Evolutionary conservation across 2,797 vertebrate species (phyloP).

Genomic region (Gymnoscopelus braueri): DNA sequence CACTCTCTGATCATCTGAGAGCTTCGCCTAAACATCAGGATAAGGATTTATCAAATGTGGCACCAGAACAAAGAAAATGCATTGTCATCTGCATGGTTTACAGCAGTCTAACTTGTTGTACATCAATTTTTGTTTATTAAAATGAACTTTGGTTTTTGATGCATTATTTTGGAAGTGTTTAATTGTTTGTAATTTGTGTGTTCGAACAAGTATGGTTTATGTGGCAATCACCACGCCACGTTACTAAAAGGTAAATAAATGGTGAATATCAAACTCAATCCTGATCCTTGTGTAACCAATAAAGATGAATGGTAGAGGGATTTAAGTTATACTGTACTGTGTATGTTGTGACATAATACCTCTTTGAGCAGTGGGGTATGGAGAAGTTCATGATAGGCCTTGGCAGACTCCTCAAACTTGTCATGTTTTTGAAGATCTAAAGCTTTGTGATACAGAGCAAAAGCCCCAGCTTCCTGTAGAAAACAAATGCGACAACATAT

Average conservation of each 20-base stretch:
- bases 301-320: neutral
- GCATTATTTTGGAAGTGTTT: too few species aligned
- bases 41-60: neutral
- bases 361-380: slow-evolving; percentile 94
- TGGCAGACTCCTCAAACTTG: slow-evolving; percentile 93
- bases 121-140: too few species aligned
- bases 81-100: neutral
- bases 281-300: neutral
- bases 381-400: slow-evolving; percentile 94
- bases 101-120: too few species aligned
- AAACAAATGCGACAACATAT: slow-evolving; percentile 1
- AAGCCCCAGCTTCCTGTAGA: slow-evolving; percentile 94
- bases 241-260: too few species aligned
- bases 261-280: too few species aligned
- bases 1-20: slow-evolving; percentile 92
- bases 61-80: neutral
- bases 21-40: slow-evolving; percentile 82
- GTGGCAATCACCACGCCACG: too few species aligned
- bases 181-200: too few species aligned
- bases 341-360: slow-evolving; percentile 73
- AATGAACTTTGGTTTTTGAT: too few species aligned
- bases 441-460: slow-evolving; percentile 96
- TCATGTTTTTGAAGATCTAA: slow-evolving; percentile 99
- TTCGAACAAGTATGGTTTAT: too few species aligned
- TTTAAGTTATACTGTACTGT: neutral